Conservation (phyloP, 2,113 vertebrate species). For the Dermatemys mawii region DNA sequence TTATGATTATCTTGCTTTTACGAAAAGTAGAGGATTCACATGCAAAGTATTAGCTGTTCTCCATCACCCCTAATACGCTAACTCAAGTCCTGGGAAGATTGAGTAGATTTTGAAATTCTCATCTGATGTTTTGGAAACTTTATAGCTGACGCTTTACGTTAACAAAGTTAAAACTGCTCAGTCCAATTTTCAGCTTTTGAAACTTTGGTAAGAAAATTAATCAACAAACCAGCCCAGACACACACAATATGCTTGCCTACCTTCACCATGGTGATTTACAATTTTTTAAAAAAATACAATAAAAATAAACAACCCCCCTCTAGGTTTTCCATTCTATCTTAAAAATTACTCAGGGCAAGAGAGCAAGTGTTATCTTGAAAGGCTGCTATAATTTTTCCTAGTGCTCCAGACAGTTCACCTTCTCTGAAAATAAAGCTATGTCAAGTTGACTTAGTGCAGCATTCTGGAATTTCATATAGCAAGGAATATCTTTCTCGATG, state of each 20-base stretch:
- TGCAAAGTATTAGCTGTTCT: background rate
- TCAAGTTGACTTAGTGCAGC: background rate
- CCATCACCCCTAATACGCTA: accelerated
- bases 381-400: background rate
- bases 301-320: background rate
- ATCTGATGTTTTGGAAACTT: background rate
- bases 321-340: background rate
- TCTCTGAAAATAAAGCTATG: background rate
- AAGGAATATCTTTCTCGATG: background rate
- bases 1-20: background rate
- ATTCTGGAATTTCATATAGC: background rate
- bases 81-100: background rate
- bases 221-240: background rate
- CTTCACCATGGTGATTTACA: background rate
- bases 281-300: background rate
- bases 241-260: background rate
- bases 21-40: background rate
- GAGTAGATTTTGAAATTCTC: background rate
- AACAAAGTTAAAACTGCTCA: background rate
- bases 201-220: too few relatives aligned
- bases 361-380: background rate
- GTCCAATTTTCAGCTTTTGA: too few relatives aligned
- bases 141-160: background rate
- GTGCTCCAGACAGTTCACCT: background rate
- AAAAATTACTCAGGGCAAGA: background rate